Evolutionary conservation across 2,797 vertebrate genomes (phyloP).

Genomic region (Ctenopoma multispine): DNA sequence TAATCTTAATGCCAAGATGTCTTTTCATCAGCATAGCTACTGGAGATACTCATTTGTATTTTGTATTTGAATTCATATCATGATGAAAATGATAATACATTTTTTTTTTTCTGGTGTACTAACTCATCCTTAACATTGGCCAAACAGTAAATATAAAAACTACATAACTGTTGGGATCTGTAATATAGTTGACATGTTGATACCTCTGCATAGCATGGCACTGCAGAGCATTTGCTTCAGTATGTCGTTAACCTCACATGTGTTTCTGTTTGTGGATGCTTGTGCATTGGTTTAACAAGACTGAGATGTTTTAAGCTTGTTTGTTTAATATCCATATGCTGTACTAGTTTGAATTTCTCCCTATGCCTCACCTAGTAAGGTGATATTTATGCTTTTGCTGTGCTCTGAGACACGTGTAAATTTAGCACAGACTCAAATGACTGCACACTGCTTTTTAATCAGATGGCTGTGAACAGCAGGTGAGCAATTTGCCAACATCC

Average conservation of each 20-base stretch:
- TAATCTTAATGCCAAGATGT: not conserved
- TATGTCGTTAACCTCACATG: too few species aligned
- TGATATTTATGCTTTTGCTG: conserved; percentile 28
- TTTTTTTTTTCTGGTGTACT: too few species aligned
- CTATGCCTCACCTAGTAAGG: conserved; percentile 37
- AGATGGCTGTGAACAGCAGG: conserved; percentile 62
- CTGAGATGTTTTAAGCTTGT: conserved; percentile 20
- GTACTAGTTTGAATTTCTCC: conserved; percentile 27
- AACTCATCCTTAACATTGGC: too few species aligned
- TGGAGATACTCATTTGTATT: too few species aligned
- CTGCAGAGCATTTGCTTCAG: conserved; percentile 19
- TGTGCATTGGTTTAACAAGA: conserved; percentile 27
- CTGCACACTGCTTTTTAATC: conserved; percentile 61
- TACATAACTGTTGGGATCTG: not conserved
- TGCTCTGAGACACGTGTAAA: conserved; percentile 1
- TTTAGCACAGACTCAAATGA: conserved; percentile 43
- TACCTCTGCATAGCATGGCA: conserved; percentile 19
- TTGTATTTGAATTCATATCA: too few species aligned
- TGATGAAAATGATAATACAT: too few species aligned
- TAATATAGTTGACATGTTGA: not conserved
- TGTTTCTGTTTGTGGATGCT: conserved; percentile 21
- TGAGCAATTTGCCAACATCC: too few species aligned
- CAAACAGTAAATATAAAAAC: not conserved
- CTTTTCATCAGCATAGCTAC: too few species aligned
- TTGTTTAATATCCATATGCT: conserved; percentile 29